Evolutionary conservation across 1,140 invertebrate genomes (phyloP).

Genomic region (Nomia melanderi): DNA sequence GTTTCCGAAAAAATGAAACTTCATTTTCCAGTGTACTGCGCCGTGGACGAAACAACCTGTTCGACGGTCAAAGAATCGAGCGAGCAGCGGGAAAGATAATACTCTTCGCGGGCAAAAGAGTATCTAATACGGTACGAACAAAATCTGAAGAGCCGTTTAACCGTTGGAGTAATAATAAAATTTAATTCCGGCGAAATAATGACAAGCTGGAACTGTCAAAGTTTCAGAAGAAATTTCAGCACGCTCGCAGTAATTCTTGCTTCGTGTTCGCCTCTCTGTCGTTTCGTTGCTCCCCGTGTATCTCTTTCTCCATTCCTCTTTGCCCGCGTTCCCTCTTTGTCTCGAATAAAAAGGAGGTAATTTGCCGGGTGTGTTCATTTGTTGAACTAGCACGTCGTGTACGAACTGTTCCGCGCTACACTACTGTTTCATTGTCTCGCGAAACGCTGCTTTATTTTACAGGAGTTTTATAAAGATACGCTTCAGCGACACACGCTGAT

Average conservation of each 20-base stretch:
- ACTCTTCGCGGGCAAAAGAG: not conserved
- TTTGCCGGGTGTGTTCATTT: slow-evolving; percentile 18
- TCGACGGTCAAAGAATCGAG: not conserved
- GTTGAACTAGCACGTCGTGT: not conserved
- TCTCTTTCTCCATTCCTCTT: too few relatives aligned
- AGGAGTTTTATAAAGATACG: slow-evolving; percentile 23
- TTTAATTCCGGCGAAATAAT: not conserved
- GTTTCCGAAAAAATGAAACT: not conserved
- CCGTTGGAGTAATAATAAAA: not conserved
- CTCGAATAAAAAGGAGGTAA: slow-evolving; percentile 18
- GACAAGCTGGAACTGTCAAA: slow-evolving; percentile 19
- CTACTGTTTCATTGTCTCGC: slow-evolving; percentile 25
- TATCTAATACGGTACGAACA: not conserved
- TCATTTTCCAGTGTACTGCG: slow-evolving; percentile 1
- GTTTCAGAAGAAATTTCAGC: slow-evolving; percentile 9
- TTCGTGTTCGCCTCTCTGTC: not conserved
- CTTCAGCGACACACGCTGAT: not conserved
- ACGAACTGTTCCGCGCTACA: slow-evolving; percentile 22
- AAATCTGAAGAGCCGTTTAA: not conserved
- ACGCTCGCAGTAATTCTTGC: not conserved
- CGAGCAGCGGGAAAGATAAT: not conserved
- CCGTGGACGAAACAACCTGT: not conserved
- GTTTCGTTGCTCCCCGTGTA: too few relatives aligned
- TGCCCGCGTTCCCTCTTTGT: not conserved
- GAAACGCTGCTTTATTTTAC: slow-evolving; percentile 37